Evolutionary conservation across 2,113 vertebrate species (phyloP).

Genomic region (Aldabrachelys gigantea): DNA sequence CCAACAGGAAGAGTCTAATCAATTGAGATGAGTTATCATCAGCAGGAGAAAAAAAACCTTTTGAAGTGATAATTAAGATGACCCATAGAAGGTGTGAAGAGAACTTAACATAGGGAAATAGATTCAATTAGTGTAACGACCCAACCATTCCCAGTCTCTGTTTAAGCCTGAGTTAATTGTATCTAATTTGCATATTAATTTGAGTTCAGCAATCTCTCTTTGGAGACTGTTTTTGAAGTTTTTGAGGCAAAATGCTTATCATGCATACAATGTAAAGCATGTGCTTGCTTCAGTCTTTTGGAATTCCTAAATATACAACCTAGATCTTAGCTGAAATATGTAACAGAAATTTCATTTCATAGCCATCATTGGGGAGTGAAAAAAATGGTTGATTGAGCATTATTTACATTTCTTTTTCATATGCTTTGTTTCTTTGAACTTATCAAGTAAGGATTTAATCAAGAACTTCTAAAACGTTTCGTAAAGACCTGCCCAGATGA

Average conservation of each 20-base stretch:
- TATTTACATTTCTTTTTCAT: constrained; percentile 30
- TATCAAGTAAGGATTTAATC: constrained; percentile 15
- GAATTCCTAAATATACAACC: not conserved
- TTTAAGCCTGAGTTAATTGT: too few relatives aligned
- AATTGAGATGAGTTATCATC: too few relatives aligned
- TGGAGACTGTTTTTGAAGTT: too few relatives aligned
- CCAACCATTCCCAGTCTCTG: too few relatives aligned
- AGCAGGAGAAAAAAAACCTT: too few relatives aligned
- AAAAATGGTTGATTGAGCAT: constrained; percentile 8
- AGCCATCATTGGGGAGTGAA: constrained; percentile 26
- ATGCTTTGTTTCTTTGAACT: constrained; percentile 33
- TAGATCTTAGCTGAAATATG: constrained; percentile 33
- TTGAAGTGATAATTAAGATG: too few relatives aligned
- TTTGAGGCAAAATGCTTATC: constrained; percentile 45
- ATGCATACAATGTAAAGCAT: constrained; percentile 30
- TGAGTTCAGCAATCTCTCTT: too few relatives aligned
- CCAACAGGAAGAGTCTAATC: too few relatives aligned
- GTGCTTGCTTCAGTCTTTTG: constrained; percentile 43
- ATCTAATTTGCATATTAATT: too few relatives aligned
- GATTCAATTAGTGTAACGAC: too few relatives aligned
- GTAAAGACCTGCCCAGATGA: constrained; percentile 20
- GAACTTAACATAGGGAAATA: too few relatives aligned
- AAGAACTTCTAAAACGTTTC: constrained; percentile 19
- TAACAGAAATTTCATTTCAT: constrained; percentile 45
- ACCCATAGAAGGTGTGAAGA: too few relatives aligned